Evolutionary conservation across 1,140 invertebrate species (phyloP).

Genomic region (Drosophila guanche): DNA sequence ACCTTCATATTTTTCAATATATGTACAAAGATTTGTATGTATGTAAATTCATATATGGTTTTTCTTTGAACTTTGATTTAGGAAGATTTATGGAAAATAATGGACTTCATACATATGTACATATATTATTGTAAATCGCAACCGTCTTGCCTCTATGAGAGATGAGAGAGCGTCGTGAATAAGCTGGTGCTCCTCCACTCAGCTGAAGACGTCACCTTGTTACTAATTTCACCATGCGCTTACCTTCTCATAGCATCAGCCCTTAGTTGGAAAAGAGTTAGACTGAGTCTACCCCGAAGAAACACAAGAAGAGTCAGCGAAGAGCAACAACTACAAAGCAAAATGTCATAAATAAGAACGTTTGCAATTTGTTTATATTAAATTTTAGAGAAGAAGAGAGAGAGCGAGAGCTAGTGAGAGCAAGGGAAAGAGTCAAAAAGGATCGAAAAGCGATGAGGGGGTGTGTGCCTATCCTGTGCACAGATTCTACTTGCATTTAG

Average conservation of each 20-base stretch:
- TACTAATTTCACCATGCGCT: no score
- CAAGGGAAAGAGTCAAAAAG: constrained; percentile 58
- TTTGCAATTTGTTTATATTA: constrained; percentile 80
- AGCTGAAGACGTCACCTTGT: no score
- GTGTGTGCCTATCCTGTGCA: constrained; percentile 33
- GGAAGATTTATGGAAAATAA: constrained; percentile 9
- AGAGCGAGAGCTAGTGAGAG: no score
- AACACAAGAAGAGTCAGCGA: constrained; percentile 13
- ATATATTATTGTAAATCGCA: background rate
- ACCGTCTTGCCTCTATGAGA: no score
- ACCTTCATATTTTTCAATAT: background rate
- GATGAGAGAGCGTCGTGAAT: no score
- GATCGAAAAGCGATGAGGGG: constrained; percentile 47
- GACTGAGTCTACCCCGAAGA: background rate
- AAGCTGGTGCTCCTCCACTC: no score
- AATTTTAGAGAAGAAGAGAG: constrained; percentile 30
- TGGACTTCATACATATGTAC: background rate
- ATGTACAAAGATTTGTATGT: background rate
- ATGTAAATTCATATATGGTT: background rate
- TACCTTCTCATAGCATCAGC: background rate
- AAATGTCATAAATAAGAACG: constrained; percentile 76
- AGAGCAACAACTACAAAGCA: constrained; percentile 21
- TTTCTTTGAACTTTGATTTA: background rate
- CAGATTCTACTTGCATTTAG: constrained; percentile 61
- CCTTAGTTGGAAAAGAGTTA: background rate